Percentiles rank a stretch among this genome's conserved stretches.
Conservation (phyloP, 2,113 vertebrate genomes). For the Rostratula benghalensis region DNA sequence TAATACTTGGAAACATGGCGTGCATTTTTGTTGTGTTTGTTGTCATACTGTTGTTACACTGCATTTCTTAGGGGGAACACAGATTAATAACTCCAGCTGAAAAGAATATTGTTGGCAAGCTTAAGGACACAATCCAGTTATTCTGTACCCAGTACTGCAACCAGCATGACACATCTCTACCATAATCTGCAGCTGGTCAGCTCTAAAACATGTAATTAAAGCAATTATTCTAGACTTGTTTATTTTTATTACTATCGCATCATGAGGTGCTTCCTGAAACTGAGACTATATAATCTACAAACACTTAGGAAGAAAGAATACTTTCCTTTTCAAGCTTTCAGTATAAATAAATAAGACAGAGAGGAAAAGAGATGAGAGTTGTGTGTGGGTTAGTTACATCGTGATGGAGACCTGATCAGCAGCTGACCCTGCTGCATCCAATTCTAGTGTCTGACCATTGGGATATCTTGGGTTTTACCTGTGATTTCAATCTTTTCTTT, state of each 20-base stretch:
- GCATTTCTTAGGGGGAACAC: neutral
- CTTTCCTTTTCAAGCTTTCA: neutral
- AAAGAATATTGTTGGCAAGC: neutral
- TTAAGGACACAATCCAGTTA: neutral
- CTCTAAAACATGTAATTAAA: slow-evolving; percentile 37
- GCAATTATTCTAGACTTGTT: slow-evolving; percentile 6
- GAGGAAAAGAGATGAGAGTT: neutral
- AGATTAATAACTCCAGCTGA: neutral
- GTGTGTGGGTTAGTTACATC: neutral
- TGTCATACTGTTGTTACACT: neutral
- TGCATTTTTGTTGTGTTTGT: neutral
- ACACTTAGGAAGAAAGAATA: neutral
- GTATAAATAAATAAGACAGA: neutral
- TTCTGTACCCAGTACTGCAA: neutral
- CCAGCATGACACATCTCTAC: neutral
- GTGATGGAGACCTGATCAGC: neutral
- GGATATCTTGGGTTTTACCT: neutral
- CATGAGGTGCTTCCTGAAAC: neutral
- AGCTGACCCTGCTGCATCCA: neutral
- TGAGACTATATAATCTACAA: neutral
- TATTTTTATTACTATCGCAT: slow-evolving; percentile 15
- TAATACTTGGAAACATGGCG: neutral
- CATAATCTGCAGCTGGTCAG: neutral
- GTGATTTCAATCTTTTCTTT: neutral
- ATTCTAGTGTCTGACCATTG: neutral